Conservation (phyloP, 2,888 invertebrate genomes). For the Gortyna flavago region DNA sequence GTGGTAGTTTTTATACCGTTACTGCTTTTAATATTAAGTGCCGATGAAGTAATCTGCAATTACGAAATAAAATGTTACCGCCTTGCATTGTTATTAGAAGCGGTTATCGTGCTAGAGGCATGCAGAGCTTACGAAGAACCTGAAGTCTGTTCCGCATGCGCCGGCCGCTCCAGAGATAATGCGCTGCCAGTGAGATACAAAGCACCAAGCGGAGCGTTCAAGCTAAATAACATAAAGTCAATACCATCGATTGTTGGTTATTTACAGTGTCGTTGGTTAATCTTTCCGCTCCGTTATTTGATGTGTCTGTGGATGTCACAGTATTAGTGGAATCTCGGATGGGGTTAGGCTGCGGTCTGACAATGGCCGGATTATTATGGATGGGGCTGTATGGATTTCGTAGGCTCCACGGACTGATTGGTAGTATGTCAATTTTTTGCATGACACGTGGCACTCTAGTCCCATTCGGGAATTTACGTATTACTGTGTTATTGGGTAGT, state of each 20-base stretch:
- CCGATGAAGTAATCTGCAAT: slow-evolving; percentile 89
- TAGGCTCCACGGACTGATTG: slow-evolving; percentile 91
- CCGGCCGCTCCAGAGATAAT: slow-evolving; percentile 67
- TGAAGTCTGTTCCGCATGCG: slow-evolving; percentile 72
- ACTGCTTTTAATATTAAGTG: slow-evolving; percentile 89
- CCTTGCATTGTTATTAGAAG: slow-evolving; percentile 77
- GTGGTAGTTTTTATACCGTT: slow-evolving; percentile 85
- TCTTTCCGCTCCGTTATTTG: slow-evolving; percentile 91
- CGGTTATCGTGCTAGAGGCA: slow-evolving; percentile 79
- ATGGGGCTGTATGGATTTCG: slow-evolving; percentile 91
- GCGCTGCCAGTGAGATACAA: slow-evolving; percentile 74
- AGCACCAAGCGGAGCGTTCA: slow-evolving; percentile 86
- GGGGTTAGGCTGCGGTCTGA: slow-evolving; percentile 90
- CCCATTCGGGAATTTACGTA: slow-evolving; percentile 95
- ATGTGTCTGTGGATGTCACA: slow-evolving; percentile 89
- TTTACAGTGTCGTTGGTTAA: slow-evolving; percentile 90
- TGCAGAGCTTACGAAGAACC: slow-evolving; percentile 79
- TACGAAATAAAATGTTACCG: slow-evolving; percentile 87
- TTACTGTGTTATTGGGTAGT: slow-evolving; percentile 94
- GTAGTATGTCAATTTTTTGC: slow-evolving; percentile 90
- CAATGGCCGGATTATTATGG: slow-evolving; percentile 90
- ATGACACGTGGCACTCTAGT: slow-evolving; percentile 93
- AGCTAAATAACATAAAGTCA: slow-evolving; percentile 89
- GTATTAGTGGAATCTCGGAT: slow-evolving; percentile 92
- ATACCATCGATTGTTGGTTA: slow-evolving; percentile 89